phyloP scores from a whole-genome alignment of 2,888 invertebrate species.

The Lymantria dispar region DNA sequence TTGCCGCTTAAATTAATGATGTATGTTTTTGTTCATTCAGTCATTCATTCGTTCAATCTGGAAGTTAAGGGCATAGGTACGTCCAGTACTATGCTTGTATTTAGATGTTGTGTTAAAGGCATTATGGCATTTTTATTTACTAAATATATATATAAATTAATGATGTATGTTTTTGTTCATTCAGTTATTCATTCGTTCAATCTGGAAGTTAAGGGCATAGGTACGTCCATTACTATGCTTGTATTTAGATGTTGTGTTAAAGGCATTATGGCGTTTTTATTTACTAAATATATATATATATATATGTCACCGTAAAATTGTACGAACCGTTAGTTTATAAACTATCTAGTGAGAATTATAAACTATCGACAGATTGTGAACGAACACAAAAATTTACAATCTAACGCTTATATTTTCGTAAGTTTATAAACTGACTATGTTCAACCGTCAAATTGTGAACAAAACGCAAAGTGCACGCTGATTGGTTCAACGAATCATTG shows the following conservation, averaged over 20 bases:
- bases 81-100: slow-evolving; percentile 15
- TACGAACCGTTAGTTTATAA: no score
- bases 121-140: neutral
- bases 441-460: no score
- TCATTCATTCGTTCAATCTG: slow-evolving; percentile 34
- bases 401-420: no score
- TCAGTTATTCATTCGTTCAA: slow-evolving; percentile 32
- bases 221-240: slow-evolving; percentile 25
- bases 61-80: slow-evolving; percentile 48
- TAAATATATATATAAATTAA: neutral
- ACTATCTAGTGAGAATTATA: no score
- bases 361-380: no score
- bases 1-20: slow-evolving; percentile 7
- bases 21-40: slow-evolving; percentile 22
- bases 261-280: neutral
- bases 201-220: slow-evolving; percentile 47
- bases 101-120: neutral
- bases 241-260: neutral
- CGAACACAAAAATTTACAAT: no score
- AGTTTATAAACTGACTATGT: no score
- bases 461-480: no score
- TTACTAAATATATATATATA: neutral
- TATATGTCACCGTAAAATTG: no score
- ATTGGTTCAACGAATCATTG: no score
- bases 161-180: slow-evolving; percentile 19